Evolutionary conservation across 2,797 vertebrate genomes (phyloP).

Genomic region (Paguma larvata): DNA sequence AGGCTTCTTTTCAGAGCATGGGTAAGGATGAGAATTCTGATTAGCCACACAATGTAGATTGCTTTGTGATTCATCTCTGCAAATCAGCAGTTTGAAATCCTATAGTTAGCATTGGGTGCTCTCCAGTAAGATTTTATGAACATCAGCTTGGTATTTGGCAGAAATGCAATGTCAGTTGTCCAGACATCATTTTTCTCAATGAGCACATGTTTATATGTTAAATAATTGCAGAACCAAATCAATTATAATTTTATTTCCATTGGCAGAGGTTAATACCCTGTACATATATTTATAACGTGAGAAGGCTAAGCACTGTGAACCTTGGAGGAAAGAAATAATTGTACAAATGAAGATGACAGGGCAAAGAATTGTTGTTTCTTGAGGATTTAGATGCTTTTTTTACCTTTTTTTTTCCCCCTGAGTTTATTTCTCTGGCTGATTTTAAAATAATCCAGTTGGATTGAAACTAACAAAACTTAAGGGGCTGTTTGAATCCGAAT

Average conservation of each 20-base stretch:
- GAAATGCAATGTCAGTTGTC: slow-evolving; percentile 75
- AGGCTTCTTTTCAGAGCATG: slow-evolving; percentile 50
- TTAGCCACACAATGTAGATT: slow-evolving; percentile 76
- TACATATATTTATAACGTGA: background rate
- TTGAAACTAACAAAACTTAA: slow-evolving; percentile 11
- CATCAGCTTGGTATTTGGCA: slow-evolving; percentile 83
- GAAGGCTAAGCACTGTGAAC: slow-evolving; percentile 17
- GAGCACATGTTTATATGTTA: slow-evolving; percentile 67
- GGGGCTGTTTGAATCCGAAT: background rate
- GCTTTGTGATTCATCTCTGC: slow-evolving; percentile 81
- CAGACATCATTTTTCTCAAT: slow-evolving; percentile 78
- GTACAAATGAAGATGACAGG: background rate
- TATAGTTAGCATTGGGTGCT: slow-evolving; percentile 82
- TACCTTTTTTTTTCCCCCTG: background rate
- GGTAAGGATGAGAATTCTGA: slow-evolving; percentile 79
- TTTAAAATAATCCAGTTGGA: background rate
- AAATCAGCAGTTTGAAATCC: slow-evolving; percentile 83
- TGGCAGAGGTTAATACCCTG: background rate
- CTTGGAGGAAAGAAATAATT: background rate
- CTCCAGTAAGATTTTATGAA: slow-evolving; percentile 81
- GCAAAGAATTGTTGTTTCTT: slow-evolving; percentile 11
- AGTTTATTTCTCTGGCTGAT: slow-evolving; percentile 41
- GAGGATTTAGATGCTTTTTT: slow-evolving; percentile 38
- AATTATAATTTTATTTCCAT: slow-evolving; percentile 57
- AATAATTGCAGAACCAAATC: slow-evolving; percentile 69